Percentiles rank a stretch among this genome's conserved stretches.
These are phyloP conservation scores for Herminia tarsipennalis DNA, from an alignment of 2,888 invertebrate genomes.

Conservation along the genomic window DNA sequence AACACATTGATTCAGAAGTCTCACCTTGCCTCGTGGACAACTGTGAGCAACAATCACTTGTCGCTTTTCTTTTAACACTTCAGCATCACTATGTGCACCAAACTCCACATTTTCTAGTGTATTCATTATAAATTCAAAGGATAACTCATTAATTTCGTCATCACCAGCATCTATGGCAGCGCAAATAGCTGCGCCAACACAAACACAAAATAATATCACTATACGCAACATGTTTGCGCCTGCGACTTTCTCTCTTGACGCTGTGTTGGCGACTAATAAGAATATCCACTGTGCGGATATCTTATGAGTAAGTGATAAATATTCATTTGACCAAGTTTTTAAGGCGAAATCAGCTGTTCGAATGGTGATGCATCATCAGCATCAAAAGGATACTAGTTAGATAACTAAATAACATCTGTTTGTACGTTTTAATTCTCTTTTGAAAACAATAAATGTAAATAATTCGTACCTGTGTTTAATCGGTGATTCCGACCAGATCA, in stretches of 20 bases:
- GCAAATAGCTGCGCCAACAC: background rate
- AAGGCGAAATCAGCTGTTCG: background rate
- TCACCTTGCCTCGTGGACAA: slow-evolving; percentile 7
- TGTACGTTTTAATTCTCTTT: too few relatives aligned
- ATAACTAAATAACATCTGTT: too few relatives aligned
- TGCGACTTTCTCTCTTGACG: slow-evolving; percentile 12
- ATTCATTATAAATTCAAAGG: background rate
- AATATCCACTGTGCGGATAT: background rate
- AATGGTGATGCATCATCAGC: too few relatives aligned
- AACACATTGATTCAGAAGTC: slow-evolving; percentile 10
- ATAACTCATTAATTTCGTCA: background rate
- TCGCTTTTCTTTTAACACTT: slow-evolving; percentile 9
- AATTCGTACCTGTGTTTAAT: too few relatives aligned
- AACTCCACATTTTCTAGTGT: background rate
- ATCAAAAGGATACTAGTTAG: too few relatives aligned
- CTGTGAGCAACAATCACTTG: slow-evolving; percentile 8
- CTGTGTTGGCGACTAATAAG: background rate
- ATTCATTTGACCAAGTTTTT: background rate
- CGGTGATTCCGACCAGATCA: too few relatives aligned
- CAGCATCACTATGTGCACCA: background rate
- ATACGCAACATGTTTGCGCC: slow-evolving; percentile 3
- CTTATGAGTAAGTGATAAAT: background rate
- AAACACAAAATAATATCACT: background rate
- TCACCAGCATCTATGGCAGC: background rate
- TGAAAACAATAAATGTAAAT: too few relatives aligned